phyloP scores from a whole-genome alignment of 2,113 vertebrate genomes.

The Campylomormyrus tamandua region DNA sequence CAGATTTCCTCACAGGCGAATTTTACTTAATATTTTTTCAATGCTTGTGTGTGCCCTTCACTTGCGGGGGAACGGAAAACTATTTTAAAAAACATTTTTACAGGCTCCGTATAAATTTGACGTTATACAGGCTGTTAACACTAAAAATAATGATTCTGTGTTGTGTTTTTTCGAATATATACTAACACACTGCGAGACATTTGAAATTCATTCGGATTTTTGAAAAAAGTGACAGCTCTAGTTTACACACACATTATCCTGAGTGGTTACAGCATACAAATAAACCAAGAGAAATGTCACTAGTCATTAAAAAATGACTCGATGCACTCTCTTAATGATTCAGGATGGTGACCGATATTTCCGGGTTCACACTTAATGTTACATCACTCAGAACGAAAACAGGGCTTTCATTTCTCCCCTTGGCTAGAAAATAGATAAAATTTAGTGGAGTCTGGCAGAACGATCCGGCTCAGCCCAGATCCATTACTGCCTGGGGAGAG shows the following conservation, averaged over 20 bases:
- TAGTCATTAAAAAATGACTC: neutral
- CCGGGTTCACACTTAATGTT: neutral
- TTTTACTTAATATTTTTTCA: too few species aligned
- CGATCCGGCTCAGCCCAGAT: neutral
- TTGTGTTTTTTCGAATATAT: too few species aligned
- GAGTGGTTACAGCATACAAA: neutral
- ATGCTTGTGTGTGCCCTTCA: too few species aligned
- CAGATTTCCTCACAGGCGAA: too few species aligned
- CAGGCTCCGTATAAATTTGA: too few species aligned
- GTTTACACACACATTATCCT: neutral
- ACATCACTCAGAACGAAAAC: neutral
- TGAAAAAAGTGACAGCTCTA: too few species aligned
- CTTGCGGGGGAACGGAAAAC: too few species aligned
- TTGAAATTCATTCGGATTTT: too few species aligned
- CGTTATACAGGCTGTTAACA: too few species aligned
- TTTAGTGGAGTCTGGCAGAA: neutral
- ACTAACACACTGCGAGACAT: too few species aligned
- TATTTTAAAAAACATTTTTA: too few species aligned
- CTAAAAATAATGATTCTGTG: too few species aligned
- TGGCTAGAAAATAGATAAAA: neutral
- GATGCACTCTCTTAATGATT: neutral
- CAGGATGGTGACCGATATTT: neutral
- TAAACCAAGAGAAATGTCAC: neutral
- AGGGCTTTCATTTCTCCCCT: neutral
- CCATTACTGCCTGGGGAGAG: neutral